Conservation (phyloP, 2,113 vertebrate genomes). For the Uria lomvia region DNA sequence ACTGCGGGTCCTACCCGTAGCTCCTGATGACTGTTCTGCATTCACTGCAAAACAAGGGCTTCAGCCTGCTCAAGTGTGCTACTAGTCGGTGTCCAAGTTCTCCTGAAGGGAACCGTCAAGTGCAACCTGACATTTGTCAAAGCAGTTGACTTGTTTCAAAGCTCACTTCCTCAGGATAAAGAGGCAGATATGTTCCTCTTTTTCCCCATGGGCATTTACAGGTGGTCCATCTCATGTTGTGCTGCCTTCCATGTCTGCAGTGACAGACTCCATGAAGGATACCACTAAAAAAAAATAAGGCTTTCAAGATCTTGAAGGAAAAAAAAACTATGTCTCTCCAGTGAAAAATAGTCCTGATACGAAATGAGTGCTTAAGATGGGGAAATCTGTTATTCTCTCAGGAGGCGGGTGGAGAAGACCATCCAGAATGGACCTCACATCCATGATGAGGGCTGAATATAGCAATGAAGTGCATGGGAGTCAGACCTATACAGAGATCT, state of each 20-base stretch:
- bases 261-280: neutral
- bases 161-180: neutral
- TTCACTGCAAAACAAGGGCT: neutral
- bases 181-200: neutral
- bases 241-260: neutral
- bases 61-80: neutral
- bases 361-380: neutral
- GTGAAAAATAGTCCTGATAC: neutral
- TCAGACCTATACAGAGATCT: neutral
- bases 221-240: neutral
- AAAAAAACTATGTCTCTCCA: neutral
- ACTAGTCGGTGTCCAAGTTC: neutral
- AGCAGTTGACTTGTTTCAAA: neutral
- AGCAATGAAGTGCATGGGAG: neutral
- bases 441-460: neutral
- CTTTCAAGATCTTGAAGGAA: neutral
- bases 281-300: neutral
- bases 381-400: neutral
- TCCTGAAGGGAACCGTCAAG: neutral
- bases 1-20: neutral
- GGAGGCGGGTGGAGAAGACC: neutral
- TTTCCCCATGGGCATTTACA: neutral
- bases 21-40: neutral
- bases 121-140: neutral
- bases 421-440: neutral